These are phyloP conservation scores for Drosophila neocordata DNA, from an alignment of 1,140 invertebrate genomes.

Conservation along the genomic window DNA sequence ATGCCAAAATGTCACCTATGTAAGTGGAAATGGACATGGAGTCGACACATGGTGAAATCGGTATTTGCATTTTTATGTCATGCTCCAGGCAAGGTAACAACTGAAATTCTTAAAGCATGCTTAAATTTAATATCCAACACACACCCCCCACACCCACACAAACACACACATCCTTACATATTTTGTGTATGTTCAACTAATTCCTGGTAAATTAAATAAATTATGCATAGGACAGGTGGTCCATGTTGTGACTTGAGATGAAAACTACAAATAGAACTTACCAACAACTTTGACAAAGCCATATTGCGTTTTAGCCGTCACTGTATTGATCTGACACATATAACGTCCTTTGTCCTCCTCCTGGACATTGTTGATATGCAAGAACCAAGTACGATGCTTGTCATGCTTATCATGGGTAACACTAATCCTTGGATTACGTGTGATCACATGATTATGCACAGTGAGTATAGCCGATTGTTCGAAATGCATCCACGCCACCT, in stretches of 20 bases:
- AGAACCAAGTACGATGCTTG: constrained; percentile 93
- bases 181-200: constrained; percentile 11
- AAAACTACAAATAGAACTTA: constrained; percentile 84
- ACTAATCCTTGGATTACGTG: constrained; percentile 94
- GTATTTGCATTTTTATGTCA: constrained; percentile 18
- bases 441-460: constrained; percentile 96
- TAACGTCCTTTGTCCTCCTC: constrained; percentile 95
- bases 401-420: constrained; percentile 90
- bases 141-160: neutral
- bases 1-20: constrained; percentile 2
- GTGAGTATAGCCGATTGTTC: constrained; percentile 96
- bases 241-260: neutral
- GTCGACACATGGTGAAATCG: constrained; percentile 16
- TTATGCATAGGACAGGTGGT: constrained; percentile 34
- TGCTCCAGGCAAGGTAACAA: neutral
- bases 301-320: constrained; percentile 95
- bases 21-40: constrained; percentile 1
- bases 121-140: constrained; percentile 1
- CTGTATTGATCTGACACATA: constrained; percentile 98
- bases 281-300: constrained; percentile 97
- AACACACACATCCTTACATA: too few relatives aligned
- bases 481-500: constrained; percentile 98
- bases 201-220: constrained; percentile 41
- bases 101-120: constrained; percentile 2
- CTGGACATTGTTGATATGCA: constrained; percentile 95